A percentile compares a stretch with the other conserved stretches of the same genome.
Conservation (phyloP, 2,888 invertebrate species). For the Ectemnius continuus region DNA sequence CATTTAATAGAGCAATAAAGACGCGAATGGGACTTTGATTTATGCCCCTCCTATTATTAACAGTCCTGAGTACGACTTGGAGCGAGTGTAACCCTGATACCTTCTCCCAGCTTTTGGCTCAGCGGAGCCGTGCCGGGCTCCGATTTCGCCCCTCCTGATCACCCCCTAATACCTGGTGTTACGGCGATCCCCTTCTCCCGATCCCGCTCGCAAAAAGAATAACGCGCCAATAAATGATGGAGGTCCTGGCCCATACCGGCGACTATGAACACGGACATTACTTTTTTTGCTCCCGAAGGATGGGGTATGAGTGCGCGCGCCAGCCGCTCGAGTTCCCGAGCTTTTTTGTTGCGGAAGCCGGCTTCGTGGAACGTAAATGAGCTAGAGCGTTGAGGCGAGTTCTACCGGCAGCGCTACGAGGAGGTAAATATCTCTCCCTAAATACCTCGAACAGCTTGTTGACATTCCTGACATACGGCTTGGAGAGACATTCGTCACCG, state of each 20-base stretch:
- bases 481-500: slow-evolving; percentile 51
- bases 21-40: slow-evolving; percentile 76
- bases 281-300: background rate
- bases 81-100: slow-evolving; percentile 36
- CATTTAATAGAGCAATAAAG: slow-evolving; percentile 77
- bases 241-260: background rate
- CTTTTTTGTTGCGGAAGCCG: background rate
- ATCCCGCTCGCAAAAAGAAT: slow-evolving; percentile 6
- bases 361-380: background rate
- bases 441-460: slow-evolving; percentile 32
- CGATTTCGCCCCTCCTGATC: slow-evolving; percentile 26
- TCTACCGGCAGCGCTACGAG: slow-evolving; percentile 4
- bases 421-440: background rate
- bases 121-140: slow-evolving; percentile 8
- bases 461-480: slow-evolving; percentile 39
- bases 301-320: background rate
- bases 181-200: slow-evolving; percentile 10
- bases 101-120: slow-evolving; percentile 10
- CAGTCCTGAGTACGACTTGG: slow-evolving; percentile 48
- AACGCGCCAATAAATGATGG: slow-evolving; percentile 3
- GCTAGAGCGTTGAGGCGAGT: slow-evolving; percentile 12
- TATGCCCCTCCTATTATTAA: slow-evolving; percentile 76
- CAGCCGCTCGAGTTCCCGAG: background rate
- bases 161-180: background rate
- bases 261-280: slow-evolving; percentile 1